A percentile compares a stretch with the other conserved stretches of the same genome.
These are phyloP conservation scores for Catostomus latipinnis DNA, from an alignment of 2,797 vertebrate genomes.

Conservation along the genomic window DNA sequence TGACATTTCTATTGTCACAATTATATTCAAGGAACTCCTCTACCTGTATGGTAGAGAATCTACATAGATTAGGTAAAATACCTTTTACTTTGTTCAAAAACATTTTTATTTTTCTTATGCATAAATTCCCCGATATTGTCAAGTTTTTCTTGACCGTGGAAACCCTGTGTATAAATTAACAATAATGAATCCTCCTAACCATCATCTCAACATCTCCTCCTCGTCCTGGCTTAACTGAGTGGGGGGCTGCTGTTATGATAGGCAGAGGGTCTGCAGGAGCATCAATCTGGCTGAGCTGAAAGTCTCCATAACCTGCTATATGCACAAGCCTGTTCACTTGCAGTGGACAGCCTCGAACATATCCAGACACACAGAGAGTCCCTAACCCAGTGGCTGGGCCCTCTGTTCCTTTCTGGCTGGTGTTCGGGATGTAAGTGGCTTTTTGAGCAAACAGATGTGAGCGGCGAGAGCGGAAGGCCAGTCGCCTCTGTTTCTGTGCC, in stretches of 20 bases:
- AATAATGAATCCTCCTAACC: conserved; percentile 65
- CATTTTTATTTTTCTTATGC: no score
- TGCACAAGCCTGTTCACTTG: conserved; percentile 88
- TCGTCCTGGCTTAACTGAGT: conserved; percentile 73
- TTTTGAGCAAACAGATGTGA: conserved; percentile 85
- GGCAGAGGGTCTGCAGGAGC: conserved; percentile 86
- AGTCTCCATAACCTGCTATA: conserved; percentile 92
- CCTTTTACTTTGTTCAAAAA: no score
- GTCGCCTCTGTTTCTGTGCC: conserved; percentile 86
- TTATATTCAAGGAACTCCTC: no score
- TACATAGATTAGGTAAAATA: no score
- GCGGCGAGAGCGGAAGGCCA: conserved; percentile 88
- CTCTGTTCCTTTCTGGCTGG: conserved; percentile 54
- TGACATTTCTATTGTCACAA: no score
- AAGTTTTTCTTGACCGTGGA: no score
- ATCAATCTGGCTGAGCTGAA: conserved; percentile 92
- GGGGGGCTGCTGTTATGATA: conserved; percentile 72
- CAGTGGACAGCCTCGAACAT: conserved; percentile 86
- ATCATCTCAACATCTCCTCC: conserved; percentile 78
- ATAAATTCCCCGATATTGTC: no score
- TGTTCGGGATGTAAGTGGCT: conserved; percentile 79
- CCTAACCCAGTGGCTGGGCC: conserved; percentile 76
- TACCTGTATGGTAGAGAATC: no score
- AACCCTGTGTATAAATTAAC: neutral
- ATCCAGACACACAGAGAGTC: conserved; percentile 91